Evolutionary conservation across 2,113 vertebrate genomes (phyloP), one percentile per base, ranked within the genome.

Genomic region (Chascanopsetta lugubris): DNA sequence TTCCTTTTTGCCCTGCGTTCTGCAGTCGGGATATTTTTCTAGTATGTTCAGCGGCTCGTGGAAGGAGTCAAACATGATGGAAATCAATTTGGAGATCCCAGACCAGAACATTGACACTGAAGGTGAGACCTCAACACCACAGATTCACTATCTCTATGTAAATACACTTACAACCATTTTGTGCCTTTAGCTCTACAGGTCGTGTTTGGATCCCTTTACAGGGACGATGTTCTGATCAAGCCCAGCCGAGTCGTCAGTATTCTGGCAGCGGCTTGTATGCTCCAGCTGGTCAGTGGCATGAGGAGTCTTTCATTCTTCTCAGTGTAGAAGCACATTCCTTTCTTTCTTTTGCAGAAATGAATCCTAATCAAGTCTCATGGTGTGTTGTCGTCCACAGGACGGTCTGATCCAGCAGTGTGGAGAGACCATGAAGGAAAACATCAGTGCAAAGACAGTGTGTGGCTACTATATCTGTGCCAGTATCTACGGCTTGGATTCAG

Each of bases 11-110:
- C n/a, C 21, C 80, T 59, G 8, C 6, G 34, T 78, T 26, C 7
- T 86, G 0, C 61, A 99, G 97, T 98, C 97, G 4, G 97, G 96
- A 17, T 99, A 99, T 90, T 99, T 99, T 84, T 97, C 96, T 87
- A 98, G 97, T 85, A 99, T 99, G 97, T 99, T 99, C 92, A 97
- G 97, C 43, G 97, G 97, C 27, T 98, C 96, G 49, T 99, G 97
- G 97, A 98, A 94, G 77, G 97, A 99, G 84, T 99, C 97, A 18
- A 95, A 85, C 83, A 98, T 98, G 96, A 94, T 93, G 72, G 89
- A 91, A 77, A 98, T 99, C 69, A 94, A 95, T 87, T 58, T 99
- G 87, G 96, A 99, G 90, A 99, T 99, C 80, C 97, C 97, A 2
- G 97, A 99, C 82, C 95, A 97, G 89, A 99, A 97, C 81, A 99